Evolutionary conservation across 1,140 invertebrate species (phyloP).

Genomic region (Pygmarrhopalites habei): DNA sequence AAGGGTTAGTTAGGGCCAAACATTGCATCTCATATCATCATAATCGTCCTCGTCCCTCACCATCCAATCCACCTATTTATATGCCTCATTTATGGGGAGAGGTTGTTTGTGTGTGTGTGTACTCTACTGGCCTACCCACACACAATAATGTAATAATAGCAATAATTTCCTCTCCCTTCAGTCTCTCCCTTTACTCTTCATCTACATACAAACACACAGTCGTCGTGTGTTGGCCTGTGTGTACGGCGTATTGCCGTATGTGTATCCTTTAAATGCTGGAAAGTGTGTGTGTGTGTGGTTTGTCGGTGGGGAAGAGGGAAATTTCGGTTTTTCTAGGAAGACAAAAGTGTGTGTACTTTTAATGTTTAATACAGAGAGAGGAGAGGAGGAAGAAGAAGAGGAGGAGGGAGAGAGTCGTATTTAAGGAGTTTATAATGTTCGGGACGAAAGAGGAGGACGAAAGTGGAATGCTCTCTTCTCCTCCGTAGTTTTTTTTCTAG

Average conservation of each 20-base stretch:
- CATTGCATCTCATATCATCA: conserved; percentile 14
- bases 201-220: too few species aligned
- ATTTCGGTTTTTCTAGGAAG: conserved; percentile 31
- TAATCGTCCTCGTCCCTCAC: conserved; percentile 16
- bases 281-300: conserved; percentile 30
- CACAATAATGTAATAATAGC: not conserved
- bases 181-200: too few species aligned
- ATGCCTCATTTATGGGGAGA: too few species aligned
- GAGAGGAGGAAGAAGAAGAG: too few species aligned
- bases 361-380: too few species aligned
- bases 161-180: too few species aligned
- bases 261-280: too few species aligned
- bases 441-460: too few species aligned
- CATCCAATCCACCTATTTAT: too few species aligned
- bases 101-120: not conserved
- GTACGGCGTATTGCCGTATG: not conserved
- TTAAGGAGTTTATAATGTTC: not conserved
- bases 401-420: too few species aligned
- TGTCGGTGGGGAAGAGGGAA: conserved; percentile 22
- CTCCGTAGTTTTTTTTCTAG: not conserved
- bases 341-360: conserved; percentile 1
- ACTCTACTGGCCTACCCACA: not conserved
- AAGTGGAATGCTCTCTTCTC: not conserved
- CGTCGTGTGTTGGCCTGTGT: not conserved
- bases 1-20: conserved; percentile 17